Evolutionary conservation across 2,888 invertebrate genomes (phyloP), one percentile per base, ranked within the genome.

Genomic region (Cheilosia variabilis): DNA sequence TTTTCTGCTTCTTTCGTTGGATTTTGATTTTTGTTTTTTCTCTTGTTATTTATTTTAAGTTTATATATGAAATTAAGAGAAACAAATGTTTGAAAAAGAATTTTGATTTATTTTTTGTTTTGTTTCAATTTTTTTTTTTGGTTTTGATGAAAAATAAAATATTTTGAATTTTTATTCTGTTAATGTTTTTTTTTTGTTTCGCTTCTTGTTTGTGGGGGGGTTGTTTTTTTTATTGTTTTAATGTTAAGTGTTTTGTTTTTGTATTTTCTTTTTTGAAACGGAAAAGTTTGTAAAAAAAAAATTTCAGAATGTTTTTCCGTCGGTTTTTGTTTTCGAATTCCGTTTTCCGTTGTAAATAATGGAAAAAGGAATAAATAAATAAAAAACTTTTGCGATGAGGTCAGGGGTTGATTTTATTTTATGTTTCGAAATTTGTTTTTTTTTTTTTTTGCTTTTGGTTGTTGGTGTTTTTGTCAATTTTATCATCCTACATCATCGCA

Each of bases 401-500:
- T 72, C 71, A 34, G 19, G 58, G 53, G 57, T 58, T 58, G 66
- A 57, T 50, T 65, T 65, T 65, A 45, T 58, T 6, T 27, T 22
- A 47, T 45, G 50, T 55, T 50, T 9, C 37, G 45, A 50, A 6
- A 43, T 19, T 24, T 47, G 17, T 52, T 43, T 24, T 0, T 24
- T 10, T 13, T 22, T 37, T 47, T 65, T 66, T 47, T 31, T 45
- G 58, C 50, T 58, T 24, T 52, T 41, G n/a, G 7, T 41, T 34
- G 27, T 69, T 53, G 7, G n/a, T 58, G 7, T 62, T 27, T 22
- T 17, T 13, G 57, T 66, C 41, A 62, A 62, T 68, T 69, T 47
- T 27, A 27, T 68, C 31, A 41, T 55, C 53, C 60, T 57, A 76
- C 63, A 72, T 82, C 71, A 82, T 72, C 60, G 77, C 71, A 72